These are phyloP conservation scores for Numenius phaeopus DNA, from an alignment of 2,797 vertebrate genomes.

Conservation along the genomic window DNA sequence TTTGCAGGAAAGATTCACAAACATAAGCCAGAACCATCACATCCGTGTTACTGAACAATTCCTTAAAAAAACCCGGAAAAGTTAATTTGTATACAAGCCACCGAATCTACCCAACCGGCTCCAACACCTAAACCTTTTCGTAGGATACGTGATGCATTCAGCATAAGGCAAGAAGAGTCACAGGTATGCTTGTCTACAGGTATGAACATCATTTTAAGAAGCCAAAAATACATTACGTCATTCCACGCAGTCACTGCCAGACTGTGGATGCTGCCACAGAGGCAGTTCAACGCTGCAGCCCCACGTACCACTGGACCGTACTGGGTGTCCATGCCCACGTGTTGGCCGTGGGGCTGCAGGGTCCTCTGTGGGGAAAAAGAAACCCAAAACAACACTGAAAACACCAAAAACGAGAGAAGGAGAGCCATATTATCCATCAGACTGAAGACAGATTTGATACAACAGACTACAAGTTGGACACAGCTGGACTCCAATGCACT, in stretches of 20 bases:
- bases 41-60: background rate
- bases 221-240: background rate
- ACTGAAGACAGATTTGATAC: background rate
- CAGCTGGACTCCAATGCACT: background rate
- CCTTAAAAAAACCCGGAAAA: background rate
- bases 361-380: background rate
- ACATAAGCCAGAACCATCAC: background rate
- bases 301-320: accelerated
- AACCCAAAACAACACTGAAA: background rate
- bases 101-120: background rate
- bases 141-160: too few relatives aligned
- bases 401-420: too few relatives aligned
- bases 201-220: background rate
- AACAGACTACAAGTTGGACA: background rate
- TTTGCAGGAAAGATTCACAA: background rate
- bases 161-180: background rate
- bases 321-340: background rate
- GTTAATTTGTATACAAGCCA: background rate
- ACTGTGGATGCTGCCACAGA: background rate
- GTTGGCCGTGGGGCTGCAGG: accelerated
- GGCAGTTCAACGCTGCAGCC: accelerated
- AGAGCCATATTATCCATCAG: background rate
- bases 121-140: background rate
- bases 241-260: background rate
- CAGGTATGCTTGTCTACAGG: too few relatives aligned